Percentiles rank a stretch among this genome's conserved stretches.
Conservation (phyloP, 2,113 vertebrate species). For the Hydrolagus affinis region DNA sequence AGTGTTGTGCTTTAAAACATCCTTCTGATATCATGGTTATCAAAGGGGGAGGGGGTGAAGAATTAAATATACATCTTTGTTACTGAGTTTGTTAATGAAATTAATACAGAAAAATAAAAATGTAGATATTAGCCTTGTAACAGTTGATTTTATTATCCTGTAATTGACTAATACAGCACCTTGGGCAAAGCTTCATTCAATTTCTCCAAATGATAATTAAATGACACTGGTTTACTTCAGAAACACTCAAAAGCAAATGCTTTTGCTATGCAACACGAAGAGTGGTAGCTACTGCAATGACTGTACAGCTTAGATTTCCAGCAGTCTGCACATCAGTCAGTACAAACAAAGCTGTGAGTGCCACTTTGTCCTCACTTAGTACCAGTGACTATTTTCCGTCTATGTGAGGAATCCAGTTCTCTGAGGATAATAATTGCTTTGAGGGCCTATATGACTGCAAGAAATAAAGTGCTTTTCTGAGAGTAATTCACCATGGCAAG, state of each 20-base stretch:
- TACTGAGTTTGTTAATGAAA: not conserved
- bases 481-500: fast-evolving
- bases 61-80: no score
- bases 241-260: not conserved
- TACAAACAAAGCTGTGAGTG: not conserved
- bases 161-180: slow-evolving; percentile 3
- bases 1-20: no score
- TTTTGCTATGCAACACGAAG: not conserved
- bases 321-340: slow-evolving; percentile 1
- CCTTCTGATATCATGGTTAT: no score
- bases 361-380: not conserved
- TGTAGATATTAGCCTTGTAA: not conserved
- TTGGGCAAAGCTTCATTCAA: not conserved
- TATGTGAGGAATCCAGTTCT: not conserved
- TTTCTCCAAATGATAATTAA: not conserved
- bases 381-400: not conserved
- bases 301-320: not conserved
- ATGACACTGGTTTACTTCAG: not conserved
- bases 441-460: not conserved
- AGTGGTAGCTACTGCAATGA: not conserved
- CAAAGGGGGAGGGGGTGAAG: no score
- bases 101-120: not conserved
- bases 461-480: not conserved
- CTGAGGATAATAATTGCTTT: not conserved
- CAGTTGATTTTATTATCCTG: not conserved